These are phyloP conservation scores for Lasioglossum zephyrum DNA, from an alignment of 2,888 invertebrate genomes.

Conservation along the genomic window DNA sequence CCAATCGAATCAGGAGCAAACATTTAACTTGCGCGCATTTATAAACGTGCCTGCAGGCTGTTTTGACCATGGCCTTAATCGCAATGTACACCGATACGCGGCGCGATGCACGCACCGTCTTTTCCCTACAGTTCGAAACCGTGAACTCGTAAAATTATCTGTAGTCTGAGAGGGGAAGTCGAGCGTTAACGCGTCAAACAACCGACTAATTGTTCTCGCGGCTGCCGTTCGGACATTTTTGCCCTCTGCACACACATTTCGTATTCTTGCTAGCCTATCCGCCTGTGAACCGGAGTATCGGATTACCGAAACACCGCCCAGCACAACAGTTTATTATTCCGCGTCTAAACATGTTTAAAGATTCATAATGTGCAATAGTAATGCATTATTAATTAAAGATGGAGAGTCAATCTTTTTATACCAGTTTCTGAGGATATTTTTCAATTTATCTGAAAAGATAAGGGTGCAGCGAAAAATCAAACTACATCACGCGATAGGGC, in stretches of 20 bases:
- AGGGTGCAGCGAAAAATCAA: no score
- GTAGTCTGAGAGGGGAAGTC: background rate
- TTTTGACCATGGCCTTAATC: conserved; percentile 73
- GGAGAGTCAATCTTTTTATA: no score
- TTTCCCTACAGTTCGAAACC: conserved; percentile 46
- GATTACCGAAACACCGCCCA: background rate
- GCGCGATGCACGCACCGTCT: conserved; percentile 60
- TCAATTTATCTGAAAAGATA: no score
- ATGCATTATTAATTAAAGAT: no score
- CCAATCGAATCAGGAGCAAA: conserved; percentile 63
- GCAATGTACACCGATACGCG: conserved; percentile 64
- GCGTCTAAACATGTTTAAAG: no score
- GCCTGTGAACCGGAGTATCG: background rate
- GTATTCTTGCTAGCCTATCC: background rate
- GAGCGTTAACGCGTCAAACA: background rate
- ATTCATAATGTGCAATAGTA: no score
- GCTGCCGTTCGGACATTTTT: background rate
- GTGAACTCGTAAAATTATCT: conserved; percentile 33
- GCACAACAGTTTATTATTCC: no score
- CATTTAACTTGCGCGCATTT: conserved; percentile 68
- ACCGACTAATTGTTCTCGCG: background rate
- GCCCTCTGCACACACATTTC: background rate
- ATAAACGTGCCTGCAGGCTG: conserved; percentile 58
- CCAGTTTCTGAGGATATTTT: no score
- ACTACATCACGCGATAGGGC: no score